Percentiles rank a stretch among this genome's conserved stretches.
Conservation (phyloP, 2,888 invertebrate species). For the Yponomeuta sedellus region DNA sequence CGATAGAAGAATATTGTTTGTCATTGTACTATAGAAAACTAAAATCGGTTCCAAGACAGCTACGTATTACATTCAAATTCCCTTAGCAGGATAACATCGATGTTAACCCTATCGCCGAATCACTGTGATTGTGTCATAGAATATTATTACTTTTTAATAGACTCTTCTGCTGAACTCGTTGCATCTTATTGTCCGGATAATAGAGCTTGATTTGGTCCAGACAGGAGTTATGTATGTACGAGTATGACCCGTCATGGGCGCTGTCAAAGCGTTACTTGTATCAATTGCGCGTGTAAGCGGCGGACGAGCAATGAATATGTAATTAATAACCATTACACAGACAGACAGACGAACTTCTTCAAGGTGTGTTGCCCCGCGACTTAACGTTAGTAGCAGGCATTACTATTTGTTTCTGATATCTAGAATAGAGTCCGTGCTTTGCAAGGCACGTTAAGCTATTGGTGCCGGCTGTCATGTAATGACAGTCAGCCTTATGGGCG, state of each 20-base stretch:
- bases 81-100: not conserved
- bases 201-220: not conserved
- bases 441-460: too few species aligned
- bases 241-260: conserved; percentile 24
- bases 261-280: conserved; percentile 56
- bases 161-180: not conserved
- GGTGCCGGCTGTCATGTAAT: too few species aligned
- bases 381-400: too few species aligned
- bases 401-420: too few species aligned
- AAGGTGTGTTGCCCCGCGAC: conserved; percentile 22
- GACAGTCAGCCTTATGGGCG: too few species aligned
- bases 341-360: conserved; percentile 45
- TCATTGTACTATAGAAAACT: too few species aligned
- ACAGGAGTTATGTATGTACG: not conserved
- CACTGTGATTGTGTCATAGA: not conserved
- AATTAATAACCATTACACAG: conserved; percentile 57
- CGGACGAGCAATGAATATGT: conserved; percentile 47
- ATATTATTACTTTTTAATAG: too few species aligned
- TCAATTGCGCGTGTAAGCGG: conserved; percentile 30
- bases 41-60: too few species aligned
- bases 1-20: too few species aligned
- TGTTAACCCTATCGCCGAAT: not conserved
- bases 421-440: too few species aligned
- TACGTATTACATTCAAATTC: too few species aligned
- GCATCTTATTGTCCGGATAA: not conserved